These are phyloP conservation scores for Salvelinus alpinus DNA, from an alignment of 2,113 vertebrate genomes.

Conservation along the genomic window DNA sequence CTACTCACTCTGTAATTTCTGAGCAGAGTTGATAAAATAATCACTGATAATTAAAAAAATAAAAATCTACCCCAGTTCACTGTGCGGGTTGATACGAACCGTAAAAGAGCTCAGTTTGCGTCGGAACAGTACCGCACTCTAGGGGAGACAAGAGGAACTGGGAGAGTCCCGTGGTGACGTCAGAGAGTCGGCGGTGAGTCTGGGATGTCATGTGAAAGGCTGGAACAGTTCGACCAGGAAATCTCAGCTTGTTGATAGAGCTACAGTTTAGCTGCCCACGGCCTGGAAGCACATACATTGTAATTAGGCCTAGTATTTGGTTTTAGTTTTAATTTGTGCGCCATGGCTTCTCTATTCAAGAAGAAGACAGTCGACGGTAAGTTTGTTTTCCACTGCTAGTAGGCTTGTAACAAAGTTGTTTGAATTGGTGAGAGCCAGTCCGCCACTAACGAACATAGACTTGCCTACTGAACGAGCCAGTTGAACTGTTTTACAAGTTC, in stretches of 20 bases:
- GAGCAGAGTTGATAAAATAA: background rate
- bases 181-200: conserved; percentile 13
- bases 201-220: conserved; percentile 15
- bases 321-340: background rate
- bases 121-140: background rate
- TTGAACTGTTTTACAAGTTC: background rate
- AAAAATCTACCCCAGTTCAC: background rate
- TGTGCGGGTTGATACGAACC: background rate
- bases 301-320: conserved; percentile 74
- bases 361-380: conserved; percentile 96
- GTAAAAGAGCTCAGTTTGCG: background rate
- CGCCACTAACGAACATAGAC: background rate
- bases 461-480: background rate
- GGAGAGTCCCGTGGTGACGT: conserved; percentile 60
- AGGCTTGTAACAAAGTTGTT: background rate
- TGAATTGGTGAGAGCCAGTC: too few species aligned
- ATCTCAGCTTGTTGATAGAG: conserved; percentile 4
- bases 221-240: conserved; percentile 66
- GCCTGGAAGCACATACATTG: too few species aligned
- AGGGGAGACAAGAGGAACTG: background rate
- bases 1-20: background rate
- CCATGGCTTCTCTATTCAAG: conserved; percentile 92
- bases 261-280: background rate
- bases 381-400: conserved; percentile 53
- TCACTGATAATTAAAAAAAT: background rate